Evolutionary conservation across 2,888 invertebrate genomes (phyloP).

Genomic region (Nipponacmea schrenckii): DNA sequence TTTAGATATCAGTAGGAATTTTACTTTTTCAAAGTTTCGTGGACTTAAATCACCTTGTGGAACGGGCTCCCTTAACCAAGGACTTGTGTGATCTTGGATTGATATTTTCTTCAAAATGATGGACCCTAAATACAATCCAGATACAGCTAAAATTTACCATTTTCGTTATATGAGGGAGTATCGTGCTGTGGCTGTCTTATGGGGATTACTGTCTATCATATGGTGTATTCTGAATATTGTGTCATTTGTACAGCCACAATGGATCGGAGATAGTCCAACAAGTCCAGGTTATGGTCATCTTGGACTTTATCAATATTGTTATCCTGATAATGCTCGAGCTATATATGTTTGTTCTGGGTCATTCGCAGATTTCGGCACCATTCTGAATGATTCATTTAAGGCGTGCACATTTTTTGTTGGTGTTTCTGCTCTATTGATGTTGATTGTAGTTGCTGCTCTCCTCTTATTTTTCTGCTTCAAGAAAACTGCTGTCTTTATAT

Average conservation of each 20-base stretch:
- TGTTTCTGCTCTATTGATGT: conserved; percentile 82
- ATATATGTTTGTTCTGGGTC: conserved; percentile 78
- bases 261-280: conserved; percentile 68
- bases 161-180: conserved; percentile 68
- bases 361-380: conserved; percentile 77
- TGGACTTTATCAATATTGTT: conserved; percentile 90
- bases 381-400: conserved; percentile 84
- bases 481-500: conserved; percentile 89
- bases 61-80: no score
- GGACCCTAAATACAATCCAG: conserved; percentile 51
- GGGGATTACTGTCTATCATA: conserved; percentile 97
- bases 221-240: conserved; percentile 95
- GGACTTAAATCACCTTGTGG: no score
- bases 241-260: conserved; percentile 88
- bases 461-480: conserved; percentile 93
- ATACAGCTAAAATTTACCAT: conserved; percentile 56
- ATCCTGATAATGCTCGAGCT: conserved; percentile 39
- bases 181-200: conserved; percentile 90
- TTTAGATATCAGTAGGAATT: no score
- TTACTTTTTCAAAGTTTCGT: no score
- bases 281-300: conserved; percentile 83
- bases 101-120: conserved; percentile 15
- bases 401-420: conserved; percentile 90
- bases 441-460: conserved; percentile 87
- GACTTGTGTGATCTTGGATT: no score